A percentile compares a stretch with the other conserved stretches of the same genome.
phyloP scores from a whole-genome alignment of 2,888 invertebrate species.

The Caradrina clavipalpis region DNA sequence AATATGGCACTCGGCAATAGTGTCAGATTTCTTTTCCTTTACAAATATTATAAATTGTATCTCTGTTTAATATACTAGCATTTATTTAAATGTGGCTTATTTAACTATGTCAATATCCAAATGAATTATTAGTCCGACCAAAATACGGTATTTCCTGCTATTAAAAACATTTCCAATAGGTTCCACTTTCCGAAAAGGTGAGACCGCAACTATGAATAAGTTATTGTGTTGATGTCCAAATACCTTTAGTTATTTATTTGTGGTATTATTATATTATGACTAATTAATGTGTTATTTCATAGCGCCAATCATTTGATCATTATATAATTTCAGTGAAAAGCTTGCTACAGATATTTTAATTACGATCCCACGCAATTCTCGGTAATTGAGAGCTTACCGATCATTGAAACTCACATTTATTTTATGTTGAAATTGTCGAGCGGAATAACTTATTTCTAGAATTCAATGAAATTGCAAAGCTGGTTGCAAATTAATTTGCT shows the following conservation, averaged over 20 bases:
- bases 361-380: background rate
- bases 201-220: background rate
- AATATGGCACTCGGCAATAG: no score
- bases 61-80: no score
- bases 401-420: background rate
- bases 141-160: background rate
- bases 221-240: background rate
- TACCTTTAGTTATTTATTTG: conserved; percentile 11
- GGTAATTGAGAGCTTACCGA: conserved; percentile 10
- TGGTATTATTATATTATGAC: background rate
- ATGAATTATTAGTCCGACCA: background rate
- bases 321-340: conserved; percentile 7
- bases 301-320: conserved; percentile 16
- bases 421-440: conserved; percentile 6
- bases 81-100: no score
- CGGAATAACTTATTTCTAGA: background rate
- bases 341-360: conserved; percentile 18
- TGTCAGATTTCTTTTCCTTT: no score
- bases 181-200: background rate
- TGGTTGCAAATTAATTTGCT: background rate
- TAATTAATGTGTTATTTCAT: conserved; percentile 20
- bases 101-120: background rate
- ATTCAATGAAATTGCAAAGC: background rate
- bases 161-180: background rate
- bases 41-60: no score